A percentile compares a stretch with the other conserved stretches of the same genome.
Conservation (phyloP, 2,113 vertebrate species). For the Rhadina sibilatrix region DNA sequence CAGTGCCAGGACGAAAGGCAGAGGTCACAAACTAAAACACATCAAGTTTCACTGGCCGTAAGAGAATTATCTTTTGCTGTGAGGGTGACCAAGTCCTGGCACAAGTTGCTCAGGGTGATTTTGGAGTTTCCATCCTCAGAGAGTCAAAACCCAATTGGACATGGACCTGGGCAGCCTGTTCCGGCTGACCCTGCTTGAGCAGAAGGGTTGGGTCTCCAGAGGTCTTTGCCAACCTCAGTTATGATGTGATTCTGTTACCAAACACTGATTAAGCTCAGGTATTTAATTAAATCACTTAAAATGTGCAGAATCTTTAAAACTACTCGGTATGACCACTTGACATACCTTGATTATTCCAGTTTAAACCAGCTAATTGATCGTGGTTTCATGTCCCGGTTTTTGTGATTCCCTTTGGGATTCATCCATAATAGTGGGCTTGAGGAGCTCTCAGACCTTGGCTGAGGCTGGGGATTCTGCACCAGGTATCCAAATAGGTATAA, state of each 20-base stretch:
- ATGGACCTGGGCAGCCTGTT: neutral
- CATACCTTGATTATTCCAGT: neutral
- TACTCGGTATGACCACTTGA: neutral
- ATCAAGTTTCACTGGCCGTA: neutral
- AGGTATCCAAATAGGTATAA: neutral
- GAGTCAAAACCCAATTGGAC: neutral
- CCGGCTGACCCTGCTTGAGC: neutral
- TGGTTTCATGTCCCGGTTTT: neutral
- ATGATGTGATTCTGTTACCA: neutral
- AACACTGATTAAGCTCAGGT: neutral
- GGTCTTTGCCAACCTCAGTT: neutral
- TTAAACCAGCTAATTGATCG: neutral
- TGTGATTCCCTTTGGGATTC: neutral
- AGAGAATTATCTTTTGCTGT: neutral
- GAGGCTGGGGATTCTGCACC: neutral
- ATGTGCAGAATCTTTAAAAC: neutral
- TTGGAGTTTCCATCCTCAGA: neutral
- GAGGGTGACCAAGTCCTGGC: neutral
- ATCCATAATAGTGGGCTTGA: neutral
- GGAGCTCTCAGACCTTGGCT: neutral
- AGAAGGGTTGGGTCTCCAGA: neutral
- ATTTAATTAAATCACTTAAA: neutral
- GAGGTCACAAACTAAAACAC: neutral
- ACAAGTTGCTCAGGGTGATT: neutral
- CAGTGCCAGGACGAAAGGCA: neutral